Percentiles rank a stretch among this genome's conserved stretches.
Evolutionary conservation across 2,888 invertebrate genomes (phyloP).

Genomic region (Cephus pulcher): DNA sequence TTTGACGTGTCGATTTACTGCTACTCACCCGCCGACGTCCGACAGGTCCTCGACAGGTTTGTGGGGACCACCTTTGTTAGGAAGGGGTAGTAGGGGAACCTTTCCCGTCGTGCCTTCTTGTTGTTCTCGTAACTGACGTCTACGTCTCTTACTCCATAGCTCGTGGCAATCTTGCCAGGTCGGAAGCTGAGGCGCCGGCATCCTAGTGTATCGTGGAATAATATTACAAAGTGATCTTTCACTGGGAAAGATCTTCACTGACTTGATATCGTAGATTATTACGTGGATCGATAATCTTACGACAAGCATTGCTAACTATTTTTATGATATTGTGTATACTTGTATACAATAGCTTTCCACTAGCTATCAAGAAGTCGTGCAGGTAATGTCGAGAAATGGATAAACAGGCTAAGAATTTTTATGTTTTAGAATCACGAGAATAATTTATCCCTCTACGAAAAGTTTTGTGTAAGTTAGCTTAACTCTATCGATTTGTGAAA

Average conservation of each 20-base stretch:
- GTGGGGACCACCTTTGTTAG: constrained; percentile 59
- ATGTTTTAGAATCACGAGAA: neutral
- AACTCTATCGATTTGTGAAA: neutral
- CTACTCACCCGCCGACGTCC: constrained; percentile 72
- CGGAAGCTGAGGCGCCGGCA: constrained; percentile 87
- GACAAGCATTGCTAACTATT: neutral
- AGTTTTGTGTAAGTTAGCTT: neutral
- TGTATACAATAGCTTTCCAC: neutral
- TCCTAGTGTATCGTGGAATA: constrained; percentile 69
- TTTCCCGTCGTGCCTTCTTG: constrained; percentile 68
- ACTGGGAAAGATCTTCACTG: neutral
- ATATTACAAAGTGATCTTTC: neutral
- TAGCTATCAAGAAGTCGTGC: neutral
- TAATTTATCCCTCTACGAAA: neutral
- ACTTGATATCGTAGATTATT: neutral
- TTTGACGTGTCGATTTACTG: constrained; percentile 32
- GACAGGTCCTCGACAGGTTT: constrained; percentile 67
- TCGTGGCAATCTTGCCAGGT: constrained; percentile 99
- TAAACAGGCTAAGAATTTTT: neutral
- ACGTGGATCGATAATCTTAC: neutral
- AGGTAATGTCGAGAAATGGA: neutral
- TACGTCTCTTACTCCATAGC: constrained; percentile 97
- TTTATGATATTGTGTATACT: neutral
- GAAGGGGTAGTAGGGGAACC: constrained; percentile 54
- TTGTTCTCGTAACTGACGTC: constrained; percentile 84